Conservation (phyloP, 2,113 vertebrate species). For the Pollimyrus isidori region DNA sequence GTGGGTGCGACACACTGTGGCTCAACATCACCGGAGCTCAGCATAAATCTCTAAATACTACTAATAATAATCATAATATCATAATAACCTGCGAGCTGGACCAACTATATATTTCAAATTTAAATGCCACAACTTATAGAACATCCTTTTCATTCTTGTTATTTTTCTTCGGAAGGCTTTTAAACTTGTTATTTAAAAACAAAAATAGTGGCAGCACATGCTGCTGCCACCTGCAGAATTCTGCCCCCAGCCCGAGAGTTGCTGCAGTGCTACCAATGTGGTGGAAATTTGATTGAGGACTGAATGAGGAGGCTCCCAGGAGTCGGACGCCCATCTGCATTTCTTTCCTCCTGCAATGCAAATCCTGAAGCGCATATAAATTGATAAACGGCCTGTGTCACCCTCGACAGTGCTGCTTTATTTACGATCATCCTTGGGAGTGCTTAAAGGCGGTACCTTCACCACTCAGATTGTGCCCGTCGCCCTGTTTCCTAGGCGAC, state of each 20-base stretch:
- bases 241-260: background rate
- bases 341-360: background rate
- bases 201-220: background rate
- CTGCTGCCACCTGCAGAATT: background rate
- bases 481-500: conserved; percentile 58
- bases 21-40: background rate
- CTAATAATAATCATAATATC: background rate
- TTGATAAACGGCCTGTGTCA: background rate
- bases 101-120: background rate
- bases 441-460: background rate
- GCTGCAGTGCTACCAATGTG: background rate
- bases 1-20: background rate
- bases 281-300: background rate
- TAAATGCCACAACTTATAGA: background rate
- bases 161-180: background rate
- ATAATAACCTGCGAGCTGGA: background rate
- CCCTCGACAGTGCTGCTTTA: background rate
- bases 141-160: conserved; percentile 19
- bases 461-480: background rate
- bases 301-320: background rate
- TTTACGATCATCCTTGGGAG: background rate
- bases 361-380: background rate
- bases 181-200: background rate
- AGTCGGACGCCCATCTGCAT: background rate
- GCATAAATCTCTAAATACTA: background rate